phyloP scores from a whole-genome alignment of 2,113 vertebrate genomes.

The Scytalopus superciliaris region DNA sequence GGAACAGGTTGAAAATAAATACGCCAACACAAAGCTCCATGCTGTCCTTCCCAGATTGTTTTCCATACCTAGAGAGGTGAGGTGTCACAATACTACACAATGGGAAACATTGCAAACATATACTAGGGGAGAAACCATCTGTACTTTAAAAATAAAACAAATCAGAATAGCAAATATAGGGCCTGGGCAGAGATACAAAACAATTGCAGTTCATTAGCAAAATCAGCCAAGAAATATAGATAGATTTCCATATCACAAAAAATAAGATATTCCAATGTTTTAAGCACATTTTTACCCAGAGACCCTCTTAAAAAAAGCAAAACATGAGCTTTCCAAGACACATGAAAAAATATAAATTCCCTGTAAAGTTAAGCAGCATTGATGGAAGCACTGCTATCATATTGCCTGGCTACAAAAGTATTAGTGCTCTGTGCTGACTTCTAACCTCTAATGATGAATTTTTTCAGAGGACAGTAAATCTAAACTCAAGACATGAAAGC shows the following conservation, averaged over 20 bases:
- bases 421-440: background rate
- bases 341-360: background rate
- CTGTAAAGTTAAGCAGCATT: background rate
- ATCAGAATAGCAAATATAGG: background rate
- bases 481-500: background rate
- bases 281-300: background rate
- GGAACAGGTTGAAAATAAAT: background rate
- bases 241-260: background rate
- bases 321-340: background rate
- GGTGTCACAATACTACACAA: background rate
- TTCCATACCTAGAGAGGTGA: background rate
- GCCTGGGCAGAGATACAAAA: background rate
- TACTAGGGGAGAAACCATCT: background rate
- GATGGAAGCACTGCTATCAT: background rate
- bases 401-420: background rate
- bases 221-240: background rate
- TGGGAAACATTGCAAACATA: background rate
- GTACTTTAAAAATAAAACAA: background rate
- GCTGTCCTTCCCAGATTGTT: background rate
- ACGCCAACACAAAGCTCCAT: background rate
- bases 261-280: background rate
- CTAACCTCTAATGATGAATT: background rate
- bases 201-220: background rate
- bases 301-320: background rate
- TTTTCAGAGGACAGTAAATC: constrained; percentile 19